These are phyloP conservation scores for Halichoerus grypus DNA, from an alignment of 2,113 vertebrate genomes.

Conservation along the genomic window DNA sequence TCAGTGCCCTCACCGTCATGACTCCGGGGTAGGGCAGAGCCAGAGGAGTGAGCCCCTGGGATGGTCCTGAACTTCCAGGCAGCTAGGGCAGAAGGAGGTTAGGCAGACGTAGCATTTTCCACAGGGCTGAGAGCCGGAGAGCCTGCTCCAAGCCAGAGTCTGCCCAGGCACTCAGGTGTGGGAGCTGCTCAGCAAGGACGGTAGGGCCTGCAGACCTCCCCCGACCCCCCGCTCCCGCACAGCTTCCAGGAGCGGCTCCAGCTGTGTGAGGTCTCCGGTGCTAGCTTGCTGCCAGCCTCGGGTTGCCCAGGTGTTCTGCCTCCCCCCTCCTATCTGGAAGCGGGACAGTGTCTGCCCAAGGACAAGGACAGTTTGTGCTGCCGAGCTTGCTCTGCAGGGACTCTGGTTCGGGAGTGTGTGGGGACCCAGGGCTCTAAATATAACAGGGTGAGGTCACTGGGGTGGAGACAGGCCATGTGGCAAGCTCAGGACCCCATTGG, in stretches of 20 bases:
- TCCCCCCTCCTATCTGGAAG: not conserved
- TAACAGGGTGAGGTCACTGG: conserved; percentile 58
- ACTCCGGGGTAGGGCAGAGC: not conserved
- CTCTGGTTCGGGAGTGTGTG: conserved; percentile 51
- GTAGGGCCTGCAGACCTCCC: not conserved
- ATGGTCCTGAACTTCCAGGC: not conserved
- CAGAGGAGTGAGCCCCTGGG: not conserved
- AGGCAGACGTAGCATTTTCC: not conserved
- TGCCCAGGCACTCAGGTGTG: not conserved
- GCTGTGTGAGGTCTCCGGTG: not conserved
- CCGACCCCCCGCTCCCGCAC: too few relatives aligned
- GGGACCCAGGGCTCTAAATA: conserved; percentile 68
- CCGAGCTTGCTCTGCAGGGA: not conserved
- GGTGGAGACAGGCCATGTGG: conserved; percentile 36
- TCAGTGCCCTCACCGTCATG: not conserved
- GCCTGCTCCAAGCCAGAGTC: not conserved
- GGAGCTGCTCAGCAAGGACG: not conserved
- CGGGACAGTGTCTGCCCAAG: not conserved
- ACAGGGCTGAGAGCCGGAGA: not conserved
- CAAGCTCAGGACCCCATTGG: not conserved
- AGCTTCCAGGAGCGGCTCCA: not conserved
- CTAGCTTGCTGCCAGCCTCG: not conserved
- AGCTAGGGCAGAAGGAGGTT: not conserved
- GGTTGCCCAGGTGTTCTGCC: conserved; percentile 57
- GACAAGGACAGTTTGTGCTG: conserved; percentile 72